Conservation (phyloP, 2,888 invertebrate genomes). For the Oscheius sp. region DNA sequence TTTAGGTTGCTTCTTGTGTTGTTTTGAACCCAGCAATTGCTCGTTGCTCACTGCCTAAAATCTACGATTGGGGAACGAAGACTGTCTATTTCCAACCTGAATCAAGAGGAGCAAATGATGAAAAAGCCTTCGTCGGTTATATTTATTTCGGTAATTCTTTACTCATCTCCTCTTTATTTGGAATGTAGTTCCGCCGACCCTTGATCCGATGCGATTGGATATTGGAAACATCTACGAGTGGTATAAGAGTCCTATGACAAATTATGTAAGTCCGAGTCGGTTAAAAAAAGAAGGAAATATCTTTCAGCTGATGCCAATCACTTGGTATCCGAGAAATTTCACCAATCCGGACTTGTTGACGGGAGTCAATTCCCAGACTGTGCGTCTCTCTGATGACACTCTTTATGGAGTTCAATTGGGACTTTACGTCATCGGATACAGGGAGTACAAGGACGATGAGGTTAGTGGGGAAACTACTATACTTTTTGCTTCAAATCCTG, state of each 20-base stretch:
- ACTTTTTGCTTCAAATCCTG: background rate
- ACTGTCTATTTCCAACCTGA: conserved; percentile 69
- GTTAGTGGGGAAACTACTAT: conserved; percentile 22
- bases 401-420: conserved; percentile 68
- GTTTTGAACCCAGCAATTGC: conserved; percentile 68
- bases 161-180: background rate
- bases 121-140: conserved; percentile 69
- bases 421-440: conserved; percentile 68
- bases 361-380: conserved; percentile 47
- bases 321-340: conserved; percentile 70
- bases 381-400: conserved; percentile 61
- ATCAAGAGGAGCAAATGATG: conserved; percentile 62
- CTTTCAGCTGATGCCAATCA: conserved; percentile 62
- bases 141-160: conserved; percentile 64
- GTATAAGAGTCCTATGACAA: conserved; percentile 67
- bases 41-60: conserved; percentile 65
- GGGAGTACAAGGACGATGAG: conserved; percentile 65
- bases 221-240: conserved; percentile 68
- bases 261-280: conserved; percentile 54
- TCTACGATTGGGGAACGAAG: conserved; percentile 70
- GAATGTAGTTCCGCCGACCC: conserved; percentile 66
- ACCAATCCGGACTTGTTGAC: conserved; percentile 62
- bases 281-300: no score
- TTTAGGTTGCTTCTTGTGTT: conserved; percentile 59
- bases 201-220: conserved; percentile 68